Evolutionary conservation across 2,113 vertebrate species (phyloP), one percentile per base, ranked within the genome.

Genomic region (Parus major): DNA sequence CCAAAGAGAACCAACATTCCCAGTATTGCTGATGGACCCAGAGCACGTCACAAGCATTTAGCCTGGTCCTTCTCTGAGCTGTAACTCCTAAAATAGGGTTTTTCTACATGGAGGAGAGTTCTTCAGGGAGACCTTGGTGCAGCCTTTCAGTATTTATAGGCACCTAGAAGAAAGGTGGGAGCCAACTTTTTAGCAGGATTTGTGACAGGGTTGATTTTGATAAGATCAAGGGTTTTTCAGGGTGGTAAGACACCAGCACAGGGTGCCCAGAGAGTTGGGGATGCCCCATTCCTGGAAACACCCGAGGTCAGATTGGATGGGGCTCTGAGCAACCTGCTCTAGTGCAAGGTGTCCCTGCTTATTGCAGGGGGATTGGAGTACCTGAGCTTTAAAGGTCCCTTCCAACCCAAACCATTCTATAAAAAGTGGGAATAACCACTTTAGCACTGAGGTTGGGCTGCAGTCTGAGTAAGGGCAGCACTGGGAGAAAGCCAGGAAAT

Each of bases 381-480:
- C n/a, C 4, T 12, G 53, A 68, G 17, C 8, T 61, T 49, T 55
- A 49, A 69, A 55, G 41, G 29, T 23, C 4, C 41, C 10, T 55
- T 55, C 35, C 41, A 76, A 42, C 47, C 12, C 8, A 29, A 76
- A 42, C 7, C 35, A 49, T 47, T 35, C 20, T 0, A 8, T 42
- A 31, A 29, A 55, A 66, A 68, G 42, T 5, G 24, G 29, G 66
- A 92, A 61, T 15, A 59, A 47, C 11, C n/a, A 7, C 52, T 65
- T 29, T 12, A 59, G 46, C 50, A 29, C 22, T 60, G 82, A 39
- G 3, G 9, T 1, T 68, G 73, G 27, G 31, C 61, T 64, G 44
- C 49, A 85, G 41, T 46, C 23, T 0, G 0, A 64, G 46, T 3
- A 9, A 90, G 39, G 27, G 65, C 23, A 78, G 61, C 1, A 3